A percentile compares a stretch with the other conserved stretches of the same genome.
Evolutionary conservation across 2,797 vertebrate species (phyloP).

Genomic region (Cygnus olor): DNA sequence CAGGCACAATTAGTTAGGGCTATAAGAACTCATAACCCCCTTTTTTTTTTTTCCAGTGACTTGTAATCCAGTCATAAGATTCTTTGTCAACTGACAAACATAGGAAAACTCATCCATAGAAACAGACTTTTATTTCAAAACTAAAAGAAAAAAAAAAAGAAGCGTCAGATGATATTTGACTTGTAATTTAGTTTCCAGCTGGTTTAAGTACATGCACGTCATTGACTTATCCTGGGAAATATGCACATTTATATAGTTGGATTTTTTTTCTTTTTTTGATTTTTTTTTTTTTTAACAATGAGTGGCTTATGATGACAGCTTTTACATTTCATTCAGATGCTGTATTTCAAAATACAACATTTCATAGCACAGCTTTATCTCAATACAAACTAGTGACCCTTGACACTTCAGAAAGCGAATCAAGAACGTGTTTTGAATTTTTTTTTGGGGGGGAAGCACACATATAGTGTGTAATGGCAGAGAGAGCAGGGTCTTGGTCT

Average conservation of each 20-base stretch:
- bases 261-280: background rate
- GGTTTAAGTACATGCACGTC: background rate
- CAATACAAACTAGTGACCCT: background rate
- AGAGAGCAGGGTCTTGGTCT: background rate
- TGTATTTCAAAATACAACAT: constrained; percentile 38
- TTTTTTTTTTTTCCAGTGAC: constrained; percentile 43
- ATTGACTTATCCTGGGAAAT: constrained; percentile 12
- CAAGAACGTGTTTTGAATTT: background rate
- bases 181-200: constrained; percentile 11
- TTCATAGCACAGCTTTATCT: constrained; percentile 13
- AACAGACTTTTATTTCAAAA: constrained; percentile 34
- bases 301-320: constrained; percentile 38
- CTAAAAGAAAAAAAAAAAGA: constrained; percentile 26
- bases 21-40: constrained; percentile 21
- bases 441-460: background rate
- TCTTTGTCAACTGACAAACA: constrained; percentile 35
- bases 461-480: background rate
- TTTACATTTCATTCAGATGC: background rate
- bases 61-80: constrained; percentile 38
- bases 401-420: constrained; percentile 24
- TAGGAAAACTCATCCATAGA: constrained; percentile 18
- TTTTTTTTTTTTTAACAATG: background rate
- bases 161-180: constrained; percentile 5
- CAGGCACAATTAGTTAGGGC: constrained; percentile 60
- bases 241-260: background rate